Evolutionary conservation across 1,140 invertebrate species (phyloP), one percentile per base, ranked within the genome.

Genomic region (Belonocnema kinseyi): DNA sequence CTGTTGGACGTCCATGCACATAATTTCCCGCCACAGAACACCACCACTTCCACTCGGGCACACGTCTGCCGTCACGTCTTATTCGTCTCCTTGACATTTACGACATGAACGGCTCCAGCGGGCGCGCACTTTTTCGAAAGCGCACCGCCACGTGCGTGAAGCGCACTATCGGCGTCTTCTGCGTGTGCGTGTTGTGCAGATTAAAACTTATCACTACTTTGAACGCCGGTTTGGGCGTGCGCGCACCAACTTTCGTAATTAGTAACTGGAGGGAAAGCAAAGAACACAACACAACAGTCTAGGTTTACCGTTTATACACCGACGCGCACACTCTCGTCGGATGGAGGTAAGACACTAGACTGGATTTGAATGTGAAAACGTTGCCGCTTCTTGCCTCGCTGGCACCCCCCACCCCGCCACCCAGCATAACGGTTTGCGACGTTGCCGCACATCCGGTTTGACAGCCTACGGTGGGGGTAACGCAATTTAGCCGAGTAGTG

Each of bases 1-100:
- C 83, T 87, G 88, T 66, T 66, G 80, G 80, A 91, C 84, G 83
- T 91, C 90, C 89, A 91, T 91, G 79, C 90, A 91, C 90, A 91
- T 91, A 90, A 90, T 91, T 90, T 85, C 72, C 79, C 77, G 72
- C 52, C 76, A 77, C 83, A 72, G 83, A 78, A 76, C 72, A 85
- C 77, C 79, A 82, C 81, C 79, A 82, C 81, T 83, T 82, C 79
- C 82, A 81, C 79, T 81, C 82, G 75, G 82, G 81, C 73, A 82
- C 80, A 80, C 73, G 50, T 79, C 72, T 81, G 80, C 82, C 75
- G 79, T 85, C 81, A 84, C 76, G 70, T 61, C 72, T 80, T 81
- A 72, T 72, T 50, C 82, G 78, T 84, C 72, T 72, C 71, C 78
- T 85, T 89, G 85, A 88, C 88, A 89, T 89, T 88, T 88, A 88